A percentile compares a stretch with the other conserved stretches of the same genome.
Evolutionary conservation across 2,113 vertebrate species (phyloP).

Genomic region (Alosa alosa): DNA sequence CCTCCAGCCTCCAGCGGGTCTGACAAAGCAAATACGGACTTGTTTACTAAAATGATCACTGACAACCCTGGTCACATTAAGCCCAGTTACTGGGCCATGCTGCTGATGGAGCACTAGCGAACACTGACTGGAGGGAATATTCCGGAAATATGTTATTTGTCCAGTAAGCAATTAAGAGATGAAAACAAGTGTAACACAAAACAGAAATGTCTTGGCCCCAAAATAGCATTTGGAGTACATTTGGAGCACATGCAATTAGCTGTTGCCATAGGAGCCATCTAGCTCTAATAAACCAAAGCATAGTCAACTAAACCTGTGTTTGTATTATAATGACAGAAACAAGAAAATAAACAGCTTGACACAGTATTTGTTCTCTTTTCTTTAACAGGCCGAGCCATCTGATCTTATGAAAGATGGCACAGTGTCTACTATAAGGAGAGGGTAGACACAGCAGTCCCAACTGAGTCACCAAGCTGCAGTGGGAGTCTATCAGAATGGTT

Average conservation of each 20-base stretch:
- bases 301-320: neutral
- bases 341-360: neutral
- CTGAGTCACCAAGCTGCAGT: neutral
- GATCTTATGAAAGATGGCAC: too few species aligned
- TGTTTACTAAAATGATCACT: neutral
- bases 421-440: too few species aligned
- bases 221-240: neutral
- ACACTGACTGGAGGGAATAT: constrained; percentile 18
- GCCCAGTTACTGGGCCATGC: neutral
- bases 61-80: constrained; percentile 4
- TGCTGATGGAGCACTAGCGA: constrained; percentile 19
- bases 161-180: neutral
- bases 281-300: neutral
- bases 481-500: constrained; percentile 71
- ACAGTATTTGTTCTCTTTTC: neutral
- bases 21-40: neutral
- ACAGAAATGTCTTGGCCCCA: neutral
- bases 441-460: neutral
- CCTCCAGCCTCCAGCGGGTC: constrained; percentile 4
- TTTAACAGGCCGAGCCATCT: too few species aligned
- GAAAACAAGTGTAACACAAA: neutral
- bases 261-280: neutral
- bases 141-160: constrained; percentile 9
- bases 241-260: neutral
- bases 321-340: neutral